These are phyloP conservation scores for Microchrysa polita DNA, from an alignment of 2,888 invertebrate species.

Conservation along the genomic window DNA sequence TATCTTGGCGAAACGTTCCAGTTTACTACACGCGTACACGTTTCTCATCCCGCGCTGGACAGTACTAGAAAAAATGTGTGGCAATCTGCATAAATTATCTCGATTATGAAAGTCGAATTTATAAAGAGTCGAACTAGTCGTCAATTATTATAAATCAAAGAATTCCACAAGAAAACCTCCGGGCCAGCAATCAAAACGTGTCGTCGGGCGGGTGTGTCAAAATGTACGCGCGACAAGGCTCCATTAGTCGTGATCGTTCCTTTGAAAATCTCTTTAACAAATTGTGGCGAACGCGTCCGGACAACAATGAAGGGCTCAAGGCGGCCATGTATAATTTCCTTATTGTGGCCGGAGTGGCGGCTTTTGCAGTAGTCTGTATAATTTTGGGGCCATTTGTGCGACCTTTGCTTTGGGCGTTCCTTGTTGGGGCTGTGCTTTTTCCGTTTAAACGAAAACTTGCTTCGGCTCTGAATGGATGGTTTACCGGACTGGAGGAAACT, in stretches of 20 bases:
- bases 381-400: constrained; percentile 92
- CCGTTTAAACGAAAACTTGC: constrained; percentile 90
- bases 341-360: constrained; percentile 60
- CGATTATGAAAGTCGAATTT: constrained; percentile 22
- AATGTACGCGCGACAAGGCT: constrained; percentile 57
- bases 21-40: no score
- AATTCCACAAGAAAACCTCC: no score
- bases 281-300: constrained; percentile 58
- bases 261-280: constrained; percentile 63
- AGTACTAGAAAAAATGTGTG: constrained; percentile 9
- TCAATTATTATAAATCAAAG: background rate
- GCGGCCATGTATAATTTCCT: constrained; percentile 63
- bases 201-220: background rate
- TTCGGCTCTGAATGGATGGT: constrained; percentile 80
- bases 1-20: constrained; percentile 35
- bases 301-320: constrained; percentile 63
- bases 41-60: background rate
- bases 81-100: constrained; percentile 23
- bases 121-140: background rate
- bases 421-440: constrained; percentile 97
- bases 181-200: background rate
- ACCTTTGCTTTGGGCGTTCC: constrained; percentile 93
- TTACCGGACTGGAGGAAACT: constrained; percentile 73
- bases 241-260: constrained; percentile 61
- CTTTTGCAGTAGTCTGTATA: constrained; percentile 75